These are phyloP conservation scores for Lophochroa leadbeateri DNA, from an alignment of 2,113 vertebrate genomes.

Conservation along the genomic window DNA sequence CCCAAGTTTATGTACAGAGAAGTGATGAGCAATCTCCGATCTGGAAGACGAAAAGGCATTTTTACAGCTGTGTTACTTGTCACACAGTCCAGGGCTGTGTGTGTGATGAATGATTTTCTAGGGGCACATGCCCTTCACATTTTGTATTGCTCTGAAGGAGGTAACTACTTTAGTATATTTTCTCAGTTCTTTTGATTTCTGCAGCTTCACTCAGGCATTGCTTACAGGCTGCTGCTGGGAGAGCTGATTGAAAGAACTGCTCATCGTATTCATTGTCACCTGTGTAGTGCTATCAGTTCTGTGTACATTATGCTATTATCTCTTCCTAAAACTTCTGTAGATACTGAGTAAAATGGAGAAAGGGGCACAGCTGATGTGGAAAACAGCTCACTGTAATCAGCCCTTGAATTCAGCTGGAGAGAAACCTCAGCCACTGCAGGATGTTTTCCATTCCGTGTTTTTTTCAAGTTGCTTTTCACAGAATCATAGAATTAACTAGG, in stretches of 20 bases:
- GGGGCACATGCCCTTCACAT: accelerated
- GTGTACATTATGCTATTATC: not conserved
- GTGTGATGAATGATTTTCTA: not conserved
- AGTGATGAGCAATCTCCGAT: not conserved
- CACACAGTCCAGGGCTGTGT: not conserved
- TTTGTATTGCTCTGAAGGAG: not conserved
- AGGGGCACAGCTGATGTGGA: not conserved
- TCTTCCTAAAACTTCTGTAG: not conserved
- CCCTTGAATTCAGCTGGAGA: not conserved
- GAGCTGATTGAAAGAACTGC: not conserved
- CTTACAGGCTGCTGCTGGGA: not conserved
- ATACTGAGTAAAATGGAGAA: not conserved
- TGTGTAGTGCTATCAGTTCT: not conserved
- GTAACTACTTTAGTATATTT: not conserved
- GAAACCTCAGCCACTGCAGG: not conserved
- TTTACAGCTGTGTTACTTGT: not conserved
- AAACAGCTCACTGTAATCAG: not conserved
- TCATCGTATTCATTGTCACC: not conserved
- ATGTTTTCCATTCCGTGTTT: not conserved
- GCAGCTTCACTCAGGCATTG: not conserved
- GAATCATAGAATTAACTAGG: not conserved
- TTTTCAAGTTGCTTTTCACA: not conserved
- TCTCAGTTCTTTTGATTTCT: not conserved
- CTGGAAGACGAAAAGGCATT: not conserved
- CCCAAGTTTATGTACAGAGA: not conserved